Percentiles rank a stretch among this genome's conserved stretches.
These are phyloP conservation scores for Loxodonta africana DNA, from an alignment of 2,113 vertebrate species.

Conservation along the genomic window DNA sequence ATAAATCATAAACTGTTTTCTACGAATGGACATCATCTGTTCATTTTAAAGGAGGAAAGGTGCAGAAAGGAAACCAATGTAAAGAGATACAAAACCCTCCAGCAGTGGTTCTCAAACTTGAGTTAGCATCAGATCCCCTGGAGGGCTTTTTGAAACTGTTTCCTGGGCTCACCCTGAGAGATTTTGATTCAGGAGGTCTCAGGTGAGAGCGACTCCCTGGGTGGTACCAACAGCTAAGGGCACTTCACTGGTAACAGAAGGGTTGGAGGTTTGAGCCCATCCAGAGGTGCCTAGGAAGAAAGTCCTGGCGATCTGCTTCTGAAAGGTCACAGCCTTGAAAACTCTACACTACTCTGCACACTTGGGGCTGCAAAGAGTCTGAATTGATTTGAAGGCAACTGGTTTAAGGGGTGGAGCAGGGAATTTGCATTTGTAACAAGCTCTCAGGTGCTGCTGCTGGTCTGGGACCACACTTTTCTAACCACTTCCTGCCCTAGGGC, in stretches of 20 bases:
- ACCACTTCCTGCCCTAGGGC: rapidly evolving
- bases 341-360: background rate
- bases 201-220: background rate
- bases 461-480: background rate
- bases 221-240: background rate
- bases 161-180: background rate
- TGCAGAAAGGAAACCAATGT: background rate
- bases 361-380: background rate
- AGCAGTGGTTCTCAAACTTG: background rate
- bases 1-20: background rate
- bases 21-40: background rate
- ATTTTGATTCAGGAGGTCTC: background rate
- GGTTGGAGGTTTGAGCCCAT: background rate
- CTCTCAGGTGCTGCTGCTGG: background rate
- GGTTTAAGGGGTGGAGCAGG: background rate
- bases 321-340: too few relatives aligned
- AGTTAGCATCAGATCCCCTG: background rate
- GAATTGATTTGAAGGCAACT: background rate
- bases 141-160: background rate
- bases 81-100: background rate
- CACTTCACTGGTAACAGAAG: background rate
- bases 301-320: too few relatives aligned
- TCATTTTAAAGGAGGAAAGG: background rate
- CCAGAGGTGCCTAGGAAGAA: too few relatives aligned
- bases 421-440: background rate